These are phyloP conservation scores for Meiosimyza platycephala DNA, from an alignment of 2,888 invertebrate species.

Conservation along the genomic window DNA sequence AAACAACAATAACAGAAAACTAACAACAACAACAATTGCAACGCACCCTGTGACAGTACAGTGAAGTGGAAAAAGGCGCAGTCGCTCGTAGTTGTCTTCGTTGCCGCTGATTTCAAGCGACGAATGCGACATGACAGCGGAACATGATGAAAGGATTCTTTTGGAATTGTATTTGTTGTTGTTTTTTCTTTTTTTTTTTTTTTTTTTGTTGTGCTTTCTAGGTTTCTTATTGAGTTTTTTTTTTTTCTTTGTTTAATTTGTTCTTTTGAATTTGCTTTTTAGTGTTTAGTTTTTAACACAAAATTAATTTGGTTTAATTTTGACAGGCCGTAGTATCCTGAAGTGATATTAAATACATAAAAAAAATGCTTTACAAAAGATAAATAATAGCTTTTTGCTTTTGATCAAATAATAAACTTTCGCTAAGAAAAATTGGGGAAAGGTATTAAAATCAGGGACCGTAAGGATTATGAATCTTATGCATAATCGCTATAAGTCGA, in stretches of 20 bases:
- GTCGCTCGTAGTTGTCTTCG: not conserved
- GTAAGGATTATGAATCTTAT: too few relatives aligned
- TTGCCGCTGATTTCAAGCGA: slow-evolving; percentile 41
- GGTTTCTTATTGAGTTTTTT: not conserved
- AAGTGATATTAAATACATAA: too few relatives aligned
- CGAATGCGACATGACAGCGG: slow-evolving; percentile 55
- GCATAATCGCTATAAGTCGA: too few relatives aligned
- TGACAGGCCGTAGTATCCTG: not conserved
- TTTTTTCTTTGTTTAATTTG: not conserved
- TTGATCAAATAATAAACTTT: not conserved
- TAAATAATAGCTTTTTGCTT: not conserved
- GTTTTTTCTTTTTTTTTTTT: not conserved
- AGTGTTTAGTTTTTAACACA: not conserved
- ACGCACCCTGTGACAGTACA: not conserved
- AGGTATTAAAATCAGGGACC: too few relatives aligned
- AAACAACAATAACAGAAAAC: not conserved
- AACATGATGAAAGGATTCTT: slow-evolving; percentile 56
- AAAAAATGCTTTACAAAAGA: not conserved
- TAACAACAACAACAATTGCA: not conserved
- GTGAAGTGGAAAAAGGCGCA: not conserved
- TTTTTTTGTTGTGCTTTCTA: not conserved
- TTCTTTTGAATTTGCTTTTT: not conserved
- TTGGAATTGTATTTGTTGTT: not conserved
- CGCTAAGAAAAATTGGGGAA: too few relatives aligned
- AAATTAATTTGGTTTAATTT: not conserved